Evolutionary conservation across 2,888 invertebrate genomes (phyloP), one percentile per base, ranked within the genome.

Genomic region (Drosophila tanythrix): DNA sequence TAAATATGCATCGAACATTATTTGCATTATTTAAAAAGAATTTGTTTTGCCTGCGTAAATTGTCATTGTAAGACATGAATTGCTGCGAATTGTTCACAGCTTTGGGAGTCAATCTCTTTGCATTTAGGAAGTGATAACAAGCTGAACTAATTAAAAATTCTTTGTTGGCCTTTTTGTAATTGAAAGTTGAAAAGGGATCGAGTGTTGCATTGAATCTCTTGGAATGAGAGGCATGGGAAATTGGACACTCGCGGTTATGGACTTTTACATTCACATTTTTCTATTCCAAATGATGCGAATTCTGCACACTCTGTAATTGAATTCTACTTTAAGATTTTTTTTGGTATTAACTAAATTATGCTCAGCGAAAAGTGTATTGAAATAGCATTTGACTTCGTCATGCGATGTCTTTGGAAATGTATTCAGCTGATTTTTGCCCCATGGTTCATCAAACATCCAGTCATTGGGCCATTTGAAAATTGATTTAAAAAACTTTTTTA

Each of bases 401-500:
- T 46, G 52, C 15, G 25, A 38, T 57, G 46, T 43, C 68, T 29
- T 70, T 70, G 63, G 53, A 51, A 72, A 60, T 76, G 58, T 70
- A 33, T 70, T 46, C 57, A 74, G 62, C 64, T 72, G 70, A 59
- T 53, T 61, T 69, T 69, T 67, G 69, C 31, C 48, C 57, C 67
- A 74, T 70, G 89, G 87, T 76, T 87, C 88, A 83, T 84, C 88
- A 89, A 76, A 77, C 67, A 81, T 63, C 72, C 82, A 88, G 85
- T 80, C 89, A 81, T 79, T 76, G 79, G 80, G 83, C 75, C 82
- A 85, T 88, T 79, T 76, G 59, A 71, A 85, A 87, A 87, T 90
- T 88, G 89, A 90, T 90, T 87, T 88, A 76, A 84, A 81, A 86
- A 87, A 90, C 90, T 88, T 87, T 87, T 87, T 87, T 90, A 87